Conservation (phyloP, 1,140 invertebrate genomes). For the Leptoteleia sp. region DNA sequence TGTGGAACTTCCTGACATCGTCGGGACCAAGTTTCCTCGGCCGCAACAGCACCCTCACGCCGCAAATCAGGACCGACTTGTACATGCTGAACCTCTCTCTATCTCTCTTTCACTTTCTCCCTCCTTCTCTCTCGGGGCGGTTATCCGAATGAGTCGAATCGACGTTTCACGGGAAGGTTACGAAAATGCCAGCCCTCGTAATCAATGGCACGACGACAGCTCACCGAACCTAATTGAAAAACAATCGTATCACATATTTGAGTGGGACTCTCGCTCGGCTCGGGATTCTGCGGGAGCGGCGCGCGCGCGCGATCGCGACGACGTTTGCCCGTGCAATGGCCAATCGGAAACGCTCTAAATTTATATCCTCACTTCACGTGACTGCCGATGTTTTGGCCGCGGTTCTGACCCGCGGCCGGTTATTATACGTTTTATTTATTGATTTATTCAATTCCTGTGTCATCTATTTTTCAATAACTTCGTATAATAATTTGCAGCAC, state of each 20-base stretch:
- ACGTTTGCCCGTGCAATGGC: slow-evolving; percentile 1
- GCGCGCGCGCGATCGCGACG: slow-evolving; percentile 1
- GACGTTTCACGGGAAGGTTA: not conserved
- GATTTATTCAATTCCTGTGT: too few relatives aligned
- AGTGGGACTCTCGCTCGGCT: too few relatives aligned
- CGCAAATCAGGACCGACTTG: slow-evolving; percentile 29
- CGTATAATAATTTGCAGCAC: too few relatives aligned
- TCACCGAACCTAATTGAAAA: not conserved
- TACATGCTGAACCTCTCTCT: too few relatives aligned
- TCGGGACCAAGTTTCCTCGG: slow-evolving; percentile 3
- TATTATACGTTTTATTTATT: too few relatives aligned
- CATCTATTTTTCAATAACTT: too few relatives aligned
- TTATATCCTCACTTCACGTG: too few relatives aligned
- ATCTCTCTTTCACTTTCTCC: too few relatives aligned
- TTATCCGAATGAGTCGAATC: not conserved
- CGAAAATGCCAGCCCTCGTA: not conserved
- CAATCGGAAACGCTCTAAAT: slow-evolving; percentile 9
- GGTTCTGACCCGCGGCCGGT: too few relatives aligned
- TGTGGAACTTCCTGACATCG: slow-evolving; percentile 21
- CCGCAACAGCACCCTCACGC: slow-evolving; percentile 9
- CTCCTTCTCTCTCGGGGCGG: not conserved
- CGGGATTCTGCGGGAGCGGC: not conserved
- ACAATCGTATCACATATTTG: too few relatives aligned
- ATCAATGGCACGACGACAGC: not conserved
- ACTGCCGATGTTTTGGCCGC: too few relatives aligned